Evolutionary conservation across 2,113 vertebrate species (phyloP).

Genomic region (Phrynosoma platyrhinos): DNA sequence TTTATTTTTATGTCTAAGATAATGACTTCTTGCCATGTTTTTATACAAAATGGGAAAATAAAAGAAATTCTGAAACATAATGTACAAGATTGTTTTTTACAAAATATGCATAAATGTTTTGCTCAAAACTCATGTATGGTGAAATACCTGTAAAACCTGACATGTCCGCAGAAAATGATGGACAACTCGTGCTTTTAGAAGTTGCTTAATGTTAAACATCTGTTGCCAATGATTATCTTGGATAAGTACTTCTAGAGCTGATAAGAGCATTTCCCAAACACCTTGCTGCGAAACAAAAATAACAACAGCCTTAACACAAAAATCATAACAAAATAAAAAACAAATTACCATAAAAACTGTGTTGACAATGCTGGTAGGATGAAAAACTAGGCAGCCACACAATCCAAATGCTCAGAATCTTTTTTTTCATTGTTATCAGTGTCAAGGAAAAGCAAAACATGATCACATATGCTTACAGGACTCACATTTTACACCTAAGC

Average conservation of each 20-base stretch:
- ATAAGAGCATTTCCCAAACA: slow-evolving; percentile 91
- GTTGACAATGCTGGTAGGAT: background rate
- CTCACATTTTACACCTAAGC: background rate
- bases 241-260: slow-evolving; percentile 92
- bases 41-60: too few relatives aligned
- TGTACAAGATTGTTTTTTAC: background rate
- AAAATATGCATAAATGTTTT: background rate
- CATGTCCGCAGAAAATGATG: slow-evolving; percentile 94
- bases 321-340: background rate
- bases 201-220: slow-evolving; percentile 92
- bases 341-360: background rate
- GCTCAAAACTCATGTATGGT: slow-evolving; percentile 11
- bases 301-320: background rate
- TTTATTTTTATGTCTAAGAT: background rate
- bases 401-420: background rate
- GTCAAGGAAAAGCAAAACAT: background rate
- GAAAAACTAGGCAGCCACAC: background rate
- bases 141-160: slow-evolving; percentile 93
- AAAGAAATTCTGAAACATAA: background rate
- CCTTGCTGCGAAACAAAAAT: slow-evolving; percentile 80
- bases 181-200: slow-evolving; percentile 90
- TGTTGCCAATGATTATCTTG: slow-evolving; percentile 91
- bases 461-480: background rate
- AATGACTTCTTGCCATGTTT: background rate
- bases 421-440: background rate